These are phyloP conservation scores for Aphidius ervi DNA, from an alignment of 1,140 invertebrate species.

Conservation along the genomic window DNA sequence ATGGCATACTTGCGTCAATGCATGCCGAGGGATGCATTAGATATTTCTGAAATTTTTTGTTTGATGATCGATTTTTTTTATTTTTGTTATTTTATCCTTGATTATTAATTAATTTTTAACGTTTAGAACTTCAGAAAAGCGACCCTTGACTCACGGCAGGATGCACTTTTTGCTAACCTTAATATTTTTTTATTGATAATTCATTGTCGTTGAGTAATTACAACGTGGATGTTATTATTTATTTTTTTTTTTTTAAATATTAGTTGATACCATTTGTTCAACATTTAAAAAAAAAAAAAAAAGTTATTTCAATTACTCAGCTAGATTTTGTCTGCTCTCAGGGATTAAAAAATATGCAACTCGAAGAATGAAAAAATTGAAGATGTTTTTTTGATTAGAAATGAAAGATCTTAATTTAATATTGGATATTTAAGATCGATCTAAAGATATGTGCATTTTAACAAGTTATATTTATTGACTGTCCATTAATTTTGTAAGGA, in stretches of 20 bases:
- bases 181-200: conserved; percentile 33
- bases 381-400: no score
- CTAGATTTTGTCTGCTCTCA: conserved; percentile 19
- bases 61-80: conserved; percentile 18
- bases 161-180: conserved; percentile 34
- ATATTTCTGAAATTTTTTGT: conserved; percentile 21
- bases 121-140: conserved; percentile 31
- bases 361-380: no score
- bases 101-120: conserved; percentile 13
- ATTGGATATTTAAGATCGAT: no score
- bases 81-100: conserved; percentile 16
- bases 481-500: no score
- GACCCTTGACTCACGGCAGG: conserved; percentile 43
- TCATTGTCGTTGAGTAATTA: conserved; percentile 35
- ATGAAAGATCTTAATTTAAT: no score
- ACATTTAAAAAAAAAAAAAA: conserved; percentile 1
- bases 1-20: conserved; percentile 39
- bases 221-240: conserved; percentile 37
- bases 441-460: no score
- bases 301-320: conserved; percentile 16
- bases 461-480: no score
- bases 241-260: conserved; percentile 25
- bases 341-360: conserved; percentile 15
- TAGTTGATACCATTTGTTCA: conserved; percentile 13
- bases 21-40: conserved; percentile 32